Evolutionary conservation across 2,797 vertebrate genomes (phyloP).

Genomic region (Oreortyx pictus): DNA sequence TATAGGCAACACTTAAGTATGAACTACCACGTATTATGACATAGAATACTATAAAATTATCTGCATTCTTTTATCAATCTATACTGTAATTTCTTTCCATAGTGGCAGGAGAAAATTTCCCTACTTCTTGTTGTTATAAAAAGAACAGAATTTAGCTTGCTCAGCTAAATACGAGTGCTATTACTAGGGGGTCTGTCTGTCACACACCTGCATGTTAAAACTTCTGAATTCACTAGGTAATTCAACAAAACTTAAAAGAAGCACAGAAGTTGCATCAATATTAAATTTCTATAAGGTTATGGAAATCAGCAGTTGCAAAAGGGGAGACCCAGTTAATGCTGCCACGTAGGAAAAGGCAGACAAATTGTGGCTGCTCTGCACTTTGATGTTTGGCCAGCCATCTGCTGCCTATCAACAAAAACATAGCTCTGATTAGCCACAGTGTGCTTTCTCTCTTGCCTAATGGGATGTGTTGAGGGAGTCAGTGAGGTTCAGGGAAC

Average conservation of each 20-base stretch:
- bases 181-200: neutral
- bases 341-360: neutral
- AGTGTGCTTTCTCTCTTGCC: neutral
- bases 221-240: neutral
- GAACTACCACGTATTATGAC: neutral
- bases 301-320: neutral
- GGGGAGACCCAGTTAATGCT: neutral
- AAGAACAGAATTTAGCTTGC: neutral
- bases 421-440: neutral
- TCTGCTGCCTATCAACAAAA: neutral
- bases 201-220: neutral
- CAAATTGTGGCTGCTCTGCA: neutral
- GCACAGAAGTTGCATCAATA: neutral
- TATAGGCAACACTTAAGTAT: neutral
- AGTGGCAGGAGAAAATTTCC: neutral
- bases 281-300: fast-evolving
- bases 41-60: neutral
- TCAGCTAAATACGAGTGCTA: neutral
- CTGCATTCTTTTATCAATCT: neutral
- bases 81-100: neutral
- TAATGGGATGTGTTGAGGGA: neutral
- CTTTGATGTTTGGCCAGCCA: neutral
- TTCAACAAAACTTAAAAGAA: neutral
- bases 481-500: neutral
- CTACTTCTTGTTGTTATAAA: neutral